A percentile compares a stretch with the other conserved stretches of the same genome.
Conservation (phyloP, 2,888 invertebrate species). For the Mesorhabditis spiculigera region DNA sequence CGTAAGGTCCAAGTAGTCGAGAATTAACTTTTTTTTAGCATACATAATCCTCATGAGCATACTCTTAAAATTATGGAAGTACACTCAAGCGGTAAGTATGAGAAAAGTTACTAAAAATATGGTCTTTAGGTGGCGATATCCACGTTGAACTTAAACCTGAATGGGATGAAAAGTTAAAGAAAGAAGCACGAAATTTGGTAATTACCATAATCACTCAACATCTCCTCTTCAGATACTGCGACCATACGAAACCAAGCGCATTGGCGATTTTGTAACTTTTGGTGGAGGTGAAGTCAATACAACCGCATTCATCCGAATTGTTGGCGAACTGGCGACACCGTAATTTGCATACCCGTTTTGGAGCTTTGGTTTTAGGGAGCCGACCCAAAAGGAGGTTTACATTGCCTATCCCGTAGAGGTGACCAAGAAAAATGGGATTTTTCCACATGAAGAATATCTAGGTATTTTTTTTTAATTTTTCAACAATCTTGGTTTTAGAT, state of each 20-base stretch:
- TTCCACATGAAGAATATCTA: constrained; percentile 74
- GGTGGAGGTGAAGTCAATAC: constrained; percentile 36
- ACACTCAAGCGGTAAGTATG: background rate
- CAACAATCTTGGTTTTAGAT: background rate
- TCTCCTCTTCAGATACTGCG: constrained; percentile 19
- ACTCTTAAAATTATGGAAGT: constrained; percentile 73
- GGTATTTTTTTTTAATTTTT: constrained; percentile 73
- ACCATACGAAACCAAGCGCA: constrained; percentile 26
- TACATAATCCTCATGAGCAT: constrained; percentile 88
- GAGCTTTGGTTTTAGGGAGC: constrained; percentile 5
- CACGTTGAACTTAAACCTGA: constrained; percentile 76
- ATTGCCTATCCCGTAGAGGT: constrained; percentile 36
- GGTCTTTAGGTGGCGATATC: constrained; percentile 75
- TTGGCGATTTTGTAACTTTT: constrained; percentile 23
- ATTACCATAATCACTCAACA: constrained; percentile 17
- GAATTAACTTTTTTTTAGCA: constrained; percentile 61
- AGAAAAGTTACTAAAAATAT: background rate
- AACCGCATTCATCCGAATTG: constrained; percentile 41
- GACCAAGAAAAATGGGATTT: constrained; percentile 68
- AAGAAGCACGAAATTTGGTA: constrained; percentile 78
- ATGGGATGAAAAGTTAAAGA: constrained; percentile 70
- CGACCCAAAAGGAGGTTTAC: constrained; percentile 17
- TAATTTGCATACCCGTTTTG: constrained; percentile 12
- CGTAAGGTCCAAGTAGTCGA: background rate
- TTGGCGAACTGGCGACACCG: constrained; percentile 10